A percentile compares a stretch with the other conserved stretches of the same genome.
Conservation (phyloP, 2,888 invertebrate genomes). For the Caenorhabditis panamensis region DNA sequence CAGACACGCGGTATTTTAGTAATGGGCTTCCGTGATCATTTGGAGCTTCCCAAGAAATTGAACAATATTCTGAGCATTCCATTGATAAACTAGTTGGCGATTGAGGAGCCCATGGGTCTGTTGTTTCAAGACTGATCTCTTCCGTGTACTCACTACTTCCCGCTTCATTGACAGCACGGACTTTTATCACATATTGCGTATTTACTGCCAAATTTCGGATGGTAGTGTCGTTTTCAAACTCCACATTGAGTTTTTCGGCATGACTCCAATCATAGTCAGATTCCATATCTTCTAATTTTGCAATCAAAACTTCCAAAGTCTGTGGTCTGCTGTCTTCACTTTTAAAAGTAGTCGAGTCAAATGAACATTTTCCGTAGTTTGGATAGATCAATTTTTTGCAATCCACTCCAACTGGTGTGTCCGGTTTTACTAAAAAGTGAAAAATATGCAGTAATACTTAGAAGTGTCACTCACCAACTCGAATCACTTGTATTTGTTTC, state of each 20-base stretch:
- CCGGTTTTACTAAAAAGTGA: constrained; percentile 64
- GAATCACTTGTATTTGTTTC: constrained; percentile 64
- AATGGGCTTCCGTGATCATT: constrained; percentile 74
- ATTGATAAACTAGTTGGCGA: constrained; percentile 64
- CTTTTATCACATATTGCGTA: constrained; percentile 69
- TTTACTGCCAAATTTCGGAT: constrained; percentile 64
- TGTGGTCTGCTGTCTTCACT: constrained; percentile 53
- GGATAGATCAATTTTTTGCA: constrained; percentile 71
- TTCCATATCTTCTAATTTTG: constrained; percentile 61
- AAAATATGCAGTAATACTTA: not conserved
- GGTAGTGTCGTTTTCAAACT: constrained; percentile 57
- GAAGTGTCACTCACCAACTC: constrained; percentile 65
- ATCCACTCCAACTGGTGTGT: constrained; percentile 61
- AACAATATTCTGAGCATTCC: constrained; percentile 70
- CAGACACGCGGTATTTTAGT: constrained; percentile 62
- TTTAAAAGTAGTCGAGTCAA: constrained; percentile 56
- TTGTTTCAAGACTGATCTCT: constrained; percentile 68
- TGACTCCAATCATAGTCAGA: constrained; percentile 64
- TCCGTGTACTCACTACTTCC: constrained; percentile 69
- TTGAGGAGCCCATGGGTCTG: constrained; percentile 73
- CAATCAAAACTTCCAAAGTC: constrained; percentile 57
- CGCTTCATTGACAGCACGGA: constrained; percentile 71
- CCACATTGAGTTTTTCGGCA: constrained; percentile 30
- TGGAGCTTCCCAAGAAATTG: constrained; percentile 73
- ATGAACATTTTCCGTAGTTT: constrained; percentile 70